A percentile compares a stretch with the other conserved stretches of the same genome.
Conservation (phyloP, 2,888 invertebrate species). For the Diarsia dahlii region DNA sequence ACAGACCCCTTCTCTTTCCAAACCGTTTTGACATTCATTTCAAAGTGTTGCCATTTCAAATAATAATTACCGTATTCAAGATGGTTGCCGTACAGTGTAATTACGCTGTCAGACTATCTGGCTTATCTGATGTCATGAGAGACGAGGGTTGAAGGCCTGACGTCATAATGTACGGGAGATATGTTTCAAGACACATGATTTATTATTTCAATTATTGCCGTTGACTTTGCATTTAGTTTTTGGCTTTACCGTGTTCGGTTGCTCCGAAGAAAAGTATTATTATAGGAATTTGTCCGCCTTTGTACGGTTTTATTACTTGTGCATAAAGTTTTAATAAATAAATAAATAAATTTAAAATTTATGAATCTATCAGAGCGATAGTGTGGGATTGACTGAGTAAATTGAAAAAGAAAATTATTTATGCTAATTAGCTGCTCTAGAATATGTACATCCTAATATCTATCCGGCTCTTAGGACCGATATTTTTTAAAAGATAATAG, state of each 20-base stretch:
- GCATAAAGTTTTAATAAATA: no score
- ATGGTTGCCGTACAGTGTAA: conserved; percentile 37
- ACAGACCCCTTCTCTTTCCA: not conserved
- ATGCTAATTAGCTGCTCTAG: no score
- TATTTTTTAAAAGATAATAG: not conserved
- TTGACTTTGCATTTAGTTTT: not conserved
- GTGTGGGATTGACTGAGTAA: not conserved
- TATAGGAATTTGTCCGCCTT: no score
- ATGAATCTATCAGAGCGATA: not conserved
- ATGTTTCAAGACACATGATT: conserved; percentile 60
- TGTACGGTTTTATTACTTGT: no score
- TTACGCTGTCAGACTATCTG: conserved; percentile 42
- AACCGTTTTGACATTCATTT: conserved; percentile 20
- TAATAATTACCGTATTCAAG: conserved; percentile 35
- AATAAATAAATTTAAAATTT: no score
- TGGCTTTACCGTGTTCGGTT: not conserved
- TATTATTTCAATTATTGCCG: conserved; percentile 56
- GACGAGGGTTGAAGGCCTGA: conserved; percentile 66
- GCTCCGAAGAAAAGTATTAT: not conserved
- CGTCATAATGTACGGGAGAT: conserved; percentile 47
- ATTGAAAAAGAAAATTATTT: not conserved
- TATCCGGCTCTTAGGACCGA: not conserved
- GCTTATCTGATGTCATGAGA: conserved; percentile 49
- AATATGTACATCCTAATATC: not conserved
- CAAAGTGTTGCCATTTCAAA: conserved; percentile 44